Evolutionary conservation across 2,113 vertebrate species (phyloP), one percentile per base, ranked within the genome.

Genomic region (Taurulus bubalis): DNA sequence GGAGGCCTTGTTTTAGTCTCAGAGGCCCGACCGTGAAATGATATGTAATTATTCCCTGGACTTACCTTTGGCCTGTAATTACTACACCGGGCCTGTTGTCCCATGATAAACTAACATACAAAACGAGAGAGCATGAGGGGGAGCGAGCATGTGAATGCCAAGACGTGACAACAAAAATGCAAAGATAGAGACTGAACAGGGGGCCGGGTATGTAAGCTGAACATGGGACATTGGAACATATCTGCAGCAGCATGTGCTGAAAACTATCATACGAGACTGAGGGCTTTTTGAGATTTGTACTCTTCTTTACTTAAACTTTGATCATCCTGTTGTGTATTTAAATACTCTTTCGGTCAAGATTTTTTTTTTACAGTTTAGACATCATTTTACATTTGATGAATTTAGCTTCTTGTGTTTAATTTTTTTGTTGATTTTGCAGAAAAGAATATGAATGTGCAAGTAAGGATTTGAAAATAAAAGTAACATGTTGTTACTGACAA

Each of bases 31-130:
- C 81, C 63, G 53, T 86, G 85, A 90, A 93, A 93, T 90, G 72
- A 89, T 82, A 89, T 87, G 86, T 92, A 93, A 94, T 93, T 93
- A 93, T 81, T 90, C 82, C 89, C 77, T 82, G 79, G 82, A 87
- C 80, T 64, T 84, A 73, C 79, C 72, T 87, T 89, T 88, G 87
- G 90, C 87, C 90, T 93, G 85, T 93, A 93, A 93, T 95, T 93
- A 91, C 86, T 69, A 84, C 88, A 82, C 83, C 26, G 34, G 70
- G 74, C 49, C 64, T 88, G 87, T 87, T 89, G 85, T 85, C 77
- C 82, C 26, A 77, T 85, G 68, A 90, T 87, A 86, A 90, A 91
- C 85, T 58, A 80, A 87, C 82, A 87, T 11, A 72, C 70, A 83
- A 82, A 85, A 89, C 11, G 10, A 82, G 69, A 28, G 78, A 82